Conservation (phyloP, 2,888 invertebrate species). For the Siphlonurus alternatus region DNA sequence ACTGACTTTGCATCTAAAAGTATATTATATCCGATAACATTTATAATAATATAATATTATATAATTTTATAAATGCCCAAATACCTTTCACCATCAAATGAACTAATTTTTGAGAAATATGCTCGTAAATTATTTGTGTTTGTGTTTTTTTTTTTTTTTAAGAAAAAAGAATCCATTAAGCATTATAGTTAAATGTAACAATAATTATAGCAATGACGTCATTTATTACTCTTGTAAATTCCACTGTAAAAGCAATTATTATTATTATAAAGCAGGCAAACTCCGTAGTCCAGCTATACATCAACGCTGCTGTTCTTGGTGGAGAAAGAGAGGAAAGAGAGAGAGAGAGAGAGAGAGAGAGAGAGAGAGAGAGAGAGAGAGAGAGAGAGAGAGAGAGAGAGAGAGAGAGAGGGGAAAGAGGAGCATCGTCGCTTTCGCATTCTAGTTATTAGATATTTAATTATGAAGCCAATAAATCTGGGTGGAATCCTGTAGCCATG, state of each 20-base stretch:
- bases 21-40: no score
- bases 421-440: not conserved
- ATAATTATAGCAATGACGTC: no score
- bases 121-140: no score
- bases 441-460: not conserved
- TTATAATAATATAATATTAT: no score
- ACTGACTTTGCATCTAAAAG: no score
- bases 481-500: not conserved
- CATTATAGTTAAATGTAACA: no score
- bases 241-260: not conserved
- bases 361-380: not conserved
- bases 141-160: no score
- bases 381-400: not conserved
- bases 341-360: conserved; percentile 1
- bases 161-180: no score
- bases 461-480: not conserved
- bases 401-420: not conserved
- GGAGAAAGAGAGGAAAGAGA: not conserved
- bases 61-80: no score
- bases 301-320: not conserved
- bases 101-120: no score
- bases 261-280: not conserved
- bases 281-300: not conserved
- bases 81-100: no score
- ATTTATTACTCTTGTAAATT: conserved; percentile 21